Base-by-base conservation (phyloP, 2,113 vertebrate genomes). In the Blennius ocellaris region DNA sequence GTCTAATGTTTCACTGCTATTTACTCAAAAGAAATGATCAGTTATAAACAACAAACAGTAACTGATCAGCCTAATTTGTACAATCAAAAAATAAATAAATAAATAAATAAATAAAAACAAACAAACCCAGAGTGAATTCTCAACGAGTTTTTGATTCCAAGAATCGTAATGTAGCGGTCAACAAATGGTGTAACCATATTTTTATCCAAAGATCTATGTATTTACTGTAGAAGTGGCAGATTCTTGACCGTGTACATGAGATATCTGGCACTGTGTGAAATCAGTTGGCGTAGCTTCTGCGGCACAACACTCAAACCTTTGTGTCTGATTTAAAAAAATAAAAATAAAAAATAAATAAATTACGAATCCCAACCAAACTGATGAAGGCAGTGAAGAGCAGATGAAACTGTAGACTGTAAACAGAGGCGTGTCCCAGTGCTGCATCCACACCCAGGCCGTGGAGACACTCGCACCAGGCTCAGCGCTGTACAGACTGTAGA, bases 401-500 rank as follows among this genome's bases (percentile, higher is more conserved):
- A 8, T 62, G 78, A 84, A 82, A 76, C 47, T 17, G 8, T 69
- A 58, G 81, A 84, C 73, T 84, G 80, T 85, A 55, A 86, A 86
- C 65, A 40, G 9, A 55, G 61, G 78, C 37, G 63, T 16, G 12
- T 7, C 69, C 47, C 64, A 50, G 76, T 3, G 54, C 81, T 72
- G 75, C 73, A 59, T 69, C 74, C 70, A 62, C 63, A 61, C 57
- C 64, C 52, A 62, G 76, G 78, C 72, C 38, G 82, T 80, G 67
- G 76, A 65, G 49, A 54, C 40, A 48, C 64, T 6, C 41, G 47
- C 76, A 60, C 71, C 45, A 5, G 80, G 51, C 73, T 52, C 57
- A n/a, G 60, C 52, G 81, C 51, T 89, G 85, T 87, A 88, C 73
- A 88, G 79, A 78, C 77, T 89, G 90, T 82, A 83, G 71, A 90